Evolutionary conservation across 2,113 vertebrate species (phyloP), one percentile per base, ranked within the genome.

Genomic region (Aptenodytes forsteri): DNA sequence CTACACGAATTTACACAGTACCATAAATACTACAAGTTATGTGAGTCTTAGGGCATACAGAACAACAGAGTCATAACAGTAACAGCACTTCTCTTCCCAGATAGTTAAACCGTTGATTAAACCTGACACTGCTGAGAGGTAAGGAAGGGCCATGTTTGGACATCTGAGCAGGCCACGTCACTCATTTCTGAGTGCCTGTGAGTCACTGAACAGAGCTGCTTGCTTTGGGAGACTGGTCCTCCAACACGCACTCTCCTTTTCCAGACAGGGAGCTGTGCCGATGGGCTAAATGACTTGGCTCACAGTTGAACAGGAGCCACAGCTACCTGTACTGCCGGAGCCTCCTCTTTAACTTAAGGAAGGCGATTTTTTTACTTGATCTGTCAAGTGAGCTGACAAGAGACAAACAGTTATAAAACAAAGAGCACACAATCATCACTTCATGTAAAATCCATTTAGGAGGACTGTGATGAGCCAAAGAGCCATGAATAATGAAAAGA

Each of bases 91-190:
- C 55, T 71, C 38, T 20, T 42, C 81, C 80, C 77, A 34, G 59
- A 13, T 0, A 16, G 55, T 18, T 25, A 34, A 66, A 54, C 22
- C 44, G 19, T 2, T 15, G 65, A 47, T 7, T 8, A 49, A 77
- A 66, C 30, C 50, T n/a, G 65, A 16, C 3, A 3, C 6, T 46
- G 67, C 55, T 27, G 52, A 56, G 42, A 30, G 17, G 58, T 32
- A 11, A 65, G 78, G 55, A 38, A 67, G 76, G 85, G 52, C 17
- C 32, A 1, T 1, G 16, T 17, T 3, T 26, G 71, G 59, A 32
- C 46, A 50, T 2, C 19, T 0, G 16, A 47, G 80, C 34, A 47
- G 62, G 50, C 5, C 10, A 0, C 2, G 40, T 25, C 66, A 16
- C 69, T 50, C 27, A 0, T 12, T 7, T 12, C 71, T 4, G 26